Evolutionary conservation across 2,797 vertebrate species (phyloP), one percentile per base, ranked within the genome.

Genomic region (Cichlasoma orientale): DNA sequence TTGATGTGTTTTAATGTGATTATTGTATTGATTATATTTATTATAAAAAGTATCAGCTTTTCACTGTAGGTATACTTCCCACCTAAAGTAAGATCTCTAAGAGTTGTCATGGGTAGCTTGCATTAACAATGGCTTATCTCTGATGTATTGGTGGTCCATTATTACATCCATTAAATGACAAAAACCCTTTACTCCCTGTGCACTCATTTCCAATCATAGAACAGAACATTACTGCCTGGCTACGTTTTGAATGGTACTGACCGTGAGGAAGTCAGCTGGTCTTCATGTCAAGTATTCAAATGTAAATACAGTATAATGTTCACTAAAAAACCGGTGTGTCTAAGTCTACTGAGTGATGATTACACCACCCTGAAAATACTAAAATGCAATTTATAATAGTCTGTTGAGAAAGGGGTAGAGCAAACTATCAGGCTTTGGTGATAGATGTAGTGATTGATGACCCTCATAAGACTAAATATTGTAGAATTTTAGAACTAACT

Each of bases 401-500:
- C 0, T 72, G 3, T 9, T 77, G 1, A 21, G 16, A 55, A 54
- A 31, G 16, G 4, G 33, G 54, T 36, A 71, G 7, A 56, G 70
- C 18, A 55, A 71, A 74, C 36, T 23, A 21, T 33, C 19, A 63
- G 59, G 58, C 68, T 38, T 8, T 33, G 59, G 38, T 44, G 56
- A 70, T 50, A 54, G 21, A 68, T 31, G 23, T 71, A 19, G 18
- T 55, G 29, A 66, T 72, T 52, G 29, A 66, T 72, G 33, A 50
- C 27, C 27, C 50, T 53, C 25, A 16, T 55, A 29, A 76, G 56
- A 82, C 53, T 56, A 16, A 53, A 77, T 38, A 33, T n/a, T 55
- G 72, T 59, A 77, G 57, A 76, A 83, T 76, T 85, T 73, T 69
- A 61, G 72, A 53, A 16, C 25, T 56, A 50, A 66, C n/a, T 77